phyloP scores from a whole-genome alignment of 2,797 vertebrate genomes.

The Urosaurus nigricauda region DNA sequence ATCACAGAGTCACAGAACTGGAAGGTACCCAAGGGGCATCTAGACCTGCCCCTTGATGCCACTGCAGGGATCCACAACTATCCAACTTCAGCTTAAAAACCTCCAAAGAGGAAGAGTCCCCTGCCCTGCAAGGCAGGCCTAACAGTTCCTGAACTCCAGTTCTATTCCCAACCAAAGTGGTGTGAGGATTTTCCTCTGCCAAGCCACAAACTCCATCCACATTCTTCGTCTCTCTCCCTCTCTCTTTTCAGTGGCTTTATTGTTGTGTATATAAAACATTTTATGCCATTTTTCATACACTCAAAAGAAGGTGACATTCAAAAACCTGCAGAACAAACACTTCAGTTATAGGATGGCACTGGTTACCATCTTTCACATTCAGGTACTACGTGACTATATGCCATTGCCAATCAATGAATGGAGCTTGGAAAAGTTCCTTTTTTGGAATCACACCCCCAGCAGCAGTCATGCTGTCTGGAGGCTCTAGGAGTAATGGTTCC shows the following conservation, averaged over 20 bases:
- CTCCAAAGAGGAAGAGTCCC: too few species aligned
- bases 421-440: neutral
- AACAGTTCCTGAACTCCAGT: neutral
- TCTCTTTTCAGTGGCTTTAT: neutral
- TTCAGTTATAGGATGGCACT: neutral
- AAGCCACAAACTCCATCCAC: neutral
- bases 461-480: too few species aligned
- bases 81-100: too few species aligned
- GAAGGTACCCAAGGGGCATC: neutral
- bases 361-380: neutral
- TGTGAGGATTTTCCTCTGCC: neutral
- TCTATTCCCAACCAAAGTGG: neutral
- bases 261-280: constrained; percentile 1
- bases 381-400: neutral
- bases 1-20: too few species aligned
- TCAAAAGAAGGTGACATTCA: neutral
- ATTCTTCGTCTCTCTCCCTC: too few species aligned
- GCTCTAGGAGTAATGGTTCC: too few species aligned
- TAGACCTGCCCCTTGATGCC: too few species aligned
- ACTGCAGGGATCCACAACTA: too few species aligned
- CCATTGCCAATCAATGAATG: neutral
- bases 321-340: neutral
- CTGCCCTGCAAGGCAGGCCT: neutral
- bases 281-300: neutral
- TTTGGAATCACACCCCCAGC: neutral